phyloP scores from a whole-genome alignment of 2,888 invertebrate genomes.

The Drosophila sordidula region DNA sequence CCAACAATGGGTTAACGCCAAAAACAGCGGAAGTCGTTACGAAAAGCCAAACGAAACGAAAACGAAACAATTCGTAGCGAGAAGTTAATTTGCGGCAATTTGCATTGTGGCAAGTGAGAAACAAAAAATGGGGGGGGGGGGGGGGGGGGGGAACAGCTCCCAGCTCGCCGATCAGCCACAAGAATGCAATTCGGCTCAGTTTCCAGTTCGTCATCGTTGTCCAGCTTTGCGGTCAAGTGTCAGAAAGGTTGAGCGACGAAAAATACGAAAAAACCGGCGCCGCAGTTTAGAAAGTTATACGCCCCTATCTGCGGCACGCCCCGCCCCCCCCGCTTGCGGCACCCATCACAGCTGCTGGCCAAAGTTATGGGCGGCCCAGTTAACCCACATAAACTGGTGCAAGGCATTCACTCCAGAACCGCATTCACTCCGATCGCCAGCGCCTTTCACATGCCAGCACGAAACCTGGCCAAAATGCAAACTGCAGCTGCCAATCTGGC shows the following conservation, averaged over 20 bases:
- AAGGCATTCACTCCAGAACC: constrained; percentile 68
- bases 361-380: constrained; percentile 62
- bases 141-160: background rate
- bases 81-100: constrained; percentile 75
- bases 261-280: constrained; percentile 43
- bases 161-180: too few species aligned
- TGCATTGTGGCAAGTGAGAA: constrained; percentile 60
- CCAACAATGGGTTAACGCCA: constrained; percentile 68
- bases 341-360: background rate
- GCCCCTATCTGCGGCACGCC: background rate
- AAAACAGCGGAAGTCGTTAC: constrained; percentile 62
- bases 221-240: constrained; percentile 67
- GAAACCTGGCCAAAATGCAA: constrained; percentile 40
- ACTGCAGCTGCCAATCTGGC: constrained; percentile 41
- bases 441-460: constrained; percentile 64
- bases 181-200: constrained; percentile 18
- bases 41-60: constrained; percentile 47
- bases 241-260: constrained; percentile 52
- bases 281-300: constrained; percentile 66
- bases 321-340: background rate
- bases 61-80: constrained; percentile 42
- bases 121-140: background rate
- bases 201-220: constrained; percentile 17
- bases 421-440: constrained; percentile 1
- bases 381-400: constrained; percentile 72